phyloP scores from a whole-genome alignment of 2,888 invertebrate species.

The Gymnosoma rotundatum region DNA sequence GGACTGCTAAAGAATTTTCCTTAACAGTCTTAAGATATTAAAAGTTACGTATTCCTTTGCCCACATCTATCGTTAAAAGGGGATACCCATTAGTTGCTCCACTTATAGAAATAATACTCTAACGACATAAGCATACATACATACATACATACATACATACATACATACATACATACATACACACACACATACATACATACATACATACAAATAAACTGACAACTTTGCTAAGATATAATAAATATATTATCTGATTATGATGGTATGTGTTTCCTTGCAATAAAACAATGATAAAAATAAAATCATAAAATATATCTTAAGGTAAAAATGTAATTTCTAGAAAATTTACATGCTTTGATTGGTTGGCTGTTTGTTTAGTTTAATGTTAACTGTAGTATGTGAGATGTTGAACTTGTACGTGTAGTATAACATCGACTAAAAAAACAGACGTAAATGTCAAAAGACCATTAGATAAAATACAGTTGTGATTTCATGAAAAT shows the following conservation, averaged over 20 bases:
- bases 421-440: constrained; percentile 36
- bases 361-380: background rate
- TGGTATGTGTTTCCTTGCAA: background rate
- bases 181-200: constrained; percentile 6
- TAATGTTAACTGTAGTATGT: background rate
- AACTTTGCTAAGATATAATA: constrained; percentile 15
- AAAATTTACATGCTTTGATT: constrained; percentile 42
- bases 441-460: constrained; percentile 64
- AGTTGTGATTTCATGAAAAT: constrained; percentile 70
- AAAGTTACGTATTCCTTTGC: background rate
- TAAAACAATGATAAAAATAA: background rate
- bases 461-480: constrained; percentile 68
- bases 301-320: constrained; percentile 4
- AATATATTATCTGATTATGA: constrained; percentile 29
- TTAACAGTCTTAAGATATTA: background rate
- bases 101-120: constrained; percentile 42
- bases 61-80: background rate
- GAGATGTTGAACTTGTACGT: constrained; percentile 8
- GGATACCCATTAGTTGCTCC: background rate
- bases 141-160: background rate
- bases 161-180: constrained; percentile 1
- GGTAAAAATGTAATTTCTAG: constrained; percentile 15
- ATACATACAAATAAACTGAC: background rate
- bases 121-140: constrained; percentile 8
- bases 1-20: background rate